A percentile compares a stretch with the other conserved stretches of the same genome.
phyloP scores from a whole-genome alignment of 2,888 invertebrate genomes.

The Scaptodrosophila latifasciaeformis region DNA sequence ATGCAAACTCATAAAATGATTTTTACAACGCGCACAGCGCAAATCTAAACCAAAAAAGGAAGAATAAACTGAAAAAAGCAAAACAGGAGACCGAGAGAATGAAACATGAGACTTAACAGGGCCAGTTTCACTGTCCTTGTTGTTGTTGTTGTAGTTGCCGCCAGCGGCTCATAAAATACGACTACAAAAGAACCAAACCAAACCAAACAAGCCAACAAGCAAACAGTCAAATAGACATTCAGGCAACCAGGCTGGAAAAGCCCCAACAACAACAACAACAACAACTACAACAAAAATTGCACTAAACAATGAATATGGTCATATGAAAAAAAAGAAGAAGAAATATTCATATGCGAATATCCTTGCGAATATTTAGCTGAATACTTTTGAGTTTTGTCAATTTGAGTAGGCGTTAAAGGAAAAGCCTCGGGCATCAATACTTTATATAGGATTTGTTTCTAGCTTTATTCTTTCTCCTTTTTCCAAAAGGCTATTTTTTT shows the following conservation, averaged over 20 bases:
- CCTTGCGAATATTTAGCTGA: no score
- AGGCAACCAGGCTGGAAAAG: no score
- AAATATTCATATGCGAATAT: no score
- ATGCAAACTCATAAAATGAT: slow-evolving; percentile 69
- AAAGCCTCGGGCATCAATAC: slow-evolving; percentile 52
- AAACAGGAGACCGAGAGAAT: not conserved
- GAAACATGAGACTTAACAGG: not conserved
- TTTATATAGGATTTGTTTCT: no score
- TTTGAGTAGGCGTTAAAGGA: slow-evolving; percentile 17
- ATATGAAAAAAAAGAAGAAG: no score
- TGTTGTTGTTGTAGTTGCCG: slow-evolving; percentile 19
- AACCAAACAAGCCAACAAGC: not conserved
- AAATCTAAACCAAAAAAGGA: slow-evolving; percentile 12
- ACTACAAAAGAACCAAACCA: not conserved
- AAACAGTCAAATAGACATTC: not conserved
- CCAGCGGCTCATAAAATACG: not conserved
- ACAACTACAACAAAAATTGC: slow-evolving; percentile 10
- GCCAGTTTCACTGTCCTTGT: not conserved
- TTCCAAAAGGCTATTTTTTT: no score
- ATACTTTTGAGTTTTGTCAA: not conserved
- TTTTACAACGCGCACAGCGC: slow-evolving; percentile 52
- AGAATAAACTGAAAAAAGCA: not conserved
- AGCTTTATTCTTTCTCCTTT: no score
- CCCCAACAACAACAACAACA: not conserved
- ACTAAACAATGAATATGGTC: no score